Evolutionary conservation across 2,888 invertebrate genomes (phyloP), one percentile per base, ranked within the genome.

Genomic region (Dione juno): DNA sequence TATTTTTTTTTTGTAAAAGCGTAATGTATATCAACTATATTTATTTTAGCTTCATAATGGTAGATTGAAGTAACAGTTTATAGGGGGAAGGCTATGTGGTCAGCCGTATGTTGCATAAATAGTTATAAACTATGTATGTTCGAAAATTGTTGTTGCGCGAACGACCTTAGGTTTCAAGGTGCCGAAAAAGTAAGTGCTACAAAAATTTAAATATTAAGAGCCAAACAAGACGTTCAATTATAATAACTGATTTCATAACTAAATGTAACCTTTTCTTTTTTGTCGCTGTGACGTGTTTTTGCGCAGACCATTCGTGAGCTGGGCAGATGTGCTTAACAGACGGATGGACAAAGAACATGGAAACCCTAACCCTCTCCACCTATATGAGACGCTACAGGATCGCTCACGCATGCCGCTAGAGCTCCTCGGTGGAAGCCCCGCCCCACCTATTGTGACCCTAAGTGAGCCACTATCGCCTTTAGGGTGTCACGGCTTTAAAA

Each of bases 61-160:
- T 52, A 68, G 48, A 63, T 58, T 70, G 48, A 53, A 59, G 61
- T 54, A 40, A 63, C 28, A 53, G 71, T 75, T 84, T 76, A 82
- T 86, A 82, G 72, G 75, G 81, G 74, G 77, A 75, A 77, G 79
- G 79, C 77, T 82, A 83, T 89, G 87, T 88, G 89, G 89, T 87
- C 89, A 89, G 83, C 79, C 81, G 81, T 82, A 83, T 82, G 80
- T 83, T 78, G 76, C 78, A 81, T 84, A 82, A 79, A 80, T 85
- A 82, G 77, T 75, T 76, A 72, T 75, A 77, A 81, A 80, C 77
- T 75, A 72, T 82, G 79, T 84, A 84, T 84, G 83, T 83, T 81
- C 79, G 82, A 78, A 82, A 80, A 80, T 82, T 82, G 81, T 83
- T 85, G 82, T 85, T 86, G 83, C 81, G 79, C 80, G 82, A 78